These are phyloP conservation scores for Tetraneura akinire DNA, from an alignment of 1,140 invertebrate genomes.

Conservation along the genomic window DNA sequence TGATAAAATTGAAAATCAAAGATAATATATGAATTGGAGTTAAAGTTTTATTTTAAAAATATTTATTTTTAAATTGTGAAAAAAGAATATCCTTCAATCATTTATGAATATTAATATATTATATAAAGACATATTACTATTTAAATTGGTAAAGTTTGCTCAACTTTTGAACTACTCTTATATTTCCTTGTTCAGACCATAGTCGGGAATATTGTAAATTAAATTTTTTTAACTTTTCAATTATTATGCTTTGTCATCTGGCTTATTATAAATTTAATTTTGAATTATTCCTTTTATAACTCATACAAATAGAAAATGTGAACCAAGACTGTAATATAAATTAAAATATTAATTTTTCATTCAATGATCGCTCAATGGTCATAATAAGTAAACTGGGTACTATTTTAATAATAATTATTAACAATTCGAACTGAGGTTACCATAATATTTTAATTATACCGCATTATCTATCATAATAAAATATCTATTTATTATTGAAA, in stretches of 20 bases:
- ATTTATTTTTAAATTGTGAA: too few species aligned
- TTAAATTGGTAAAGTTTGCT: neutral
- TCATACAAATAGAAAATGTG: neutral
- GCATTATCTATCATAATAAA: too few species aligned
- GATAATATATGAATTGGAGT: too few species aligned
- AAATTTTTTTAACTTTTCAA: slow-evolving; percentile 9
- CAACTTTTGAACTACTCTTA: neutral
- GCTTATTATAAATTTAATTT: slow-evolving; percentile 9
- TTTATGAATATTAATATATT: neutral
- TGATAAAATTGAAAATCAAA: too few species aligned
- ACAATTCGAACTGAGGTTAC: neutral
- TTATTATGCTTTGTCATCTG: slow-evolving; percentile 12
- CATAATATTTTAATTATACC: neutral
- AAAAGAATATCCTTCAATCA: neutral
- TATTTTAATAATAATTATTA: too few species aligned
- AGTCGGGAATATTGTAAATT: neutral
- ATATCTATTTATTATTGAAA: neutral
- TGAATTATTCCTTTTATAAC: neutral
- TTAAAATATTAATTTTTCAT: slow-evolving; percentile 28
- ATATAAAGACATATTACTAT: neutral
- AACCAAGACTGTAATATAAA: neutral
- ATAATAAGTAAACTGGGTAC: slow-evolving; percentile 6
- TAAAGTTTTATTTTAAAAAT: neutral
- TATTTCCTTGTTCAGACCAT: neutral
- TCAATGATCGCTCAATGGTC: neutral